Conservation (phyloP, 1,140 invertebrate genomes). For the Drosophila mauritiana region DNA sequence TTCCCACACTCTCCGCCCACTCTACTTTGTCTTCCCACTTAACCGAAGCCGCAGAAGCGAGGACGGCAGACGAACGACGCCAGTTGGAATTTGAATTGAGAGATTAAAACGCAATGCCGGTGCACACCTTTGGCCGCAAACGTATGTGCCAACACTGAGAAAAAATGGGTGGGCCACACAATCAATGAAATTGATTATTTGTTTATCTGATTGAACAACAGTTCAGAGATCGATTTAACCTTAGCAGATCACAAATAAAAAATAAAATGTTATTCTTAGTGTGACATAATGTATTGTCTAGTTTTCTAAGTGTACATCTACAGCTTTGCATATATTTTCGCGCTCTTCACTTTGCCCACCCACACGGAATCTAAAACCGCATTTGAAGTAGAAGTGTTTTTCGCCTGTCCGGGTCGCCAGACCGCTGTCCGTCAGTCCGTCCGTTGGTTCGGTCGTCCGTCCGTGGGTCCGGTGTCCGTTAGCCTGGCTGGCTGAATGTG, state of each 20-base stretch:
- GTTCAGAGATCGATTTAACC: too few species aligned
- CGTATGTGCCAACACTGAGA: not conserved
- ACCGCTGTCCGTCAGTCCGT: conserved; percentile 20
- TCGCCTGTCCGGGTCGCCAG: conserved; percentile 24
- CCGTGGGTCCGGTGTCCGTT: conserved; percentile 18
- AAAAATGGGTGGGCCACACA: not conserved
- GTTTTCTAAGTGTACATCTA: conserved; percentile 5
- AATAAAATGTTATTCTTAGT: too few species aligned
- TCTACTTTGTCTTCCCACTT: conserved; percentile 21
- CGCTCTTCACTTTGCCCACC: conserved; percentile 35
- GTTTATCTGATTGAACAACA: too few species aligned
- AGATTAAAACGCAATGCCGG: conserved; percentile 66
- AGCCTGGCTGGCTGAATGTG: conserved; percentile 37
- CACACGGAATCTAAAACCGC: conserved; percentile 53
- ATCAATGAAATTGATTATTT: too few species aligned
- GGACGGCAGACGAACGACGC: conserved; percentile 33
- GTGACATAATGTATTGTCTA: too few species aligned
- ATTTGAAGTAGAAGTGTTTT: conserved; percentile 53
- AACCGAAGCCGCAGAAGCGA: conserved; percentile 38
- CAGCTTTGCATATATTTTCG: conserved; percentile 19
- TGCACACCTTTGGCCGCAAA: conserved; percentile 9
- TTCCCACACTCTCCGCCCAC: conserved; percentile 19
- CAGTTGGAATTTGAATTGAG: conserved; percentile 70
- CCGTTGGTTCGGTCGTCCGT: conserved; percentile 5
- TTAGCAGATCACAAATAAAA: too few species aligned